phyloP scores from a whole-genome alignment of 1,140 invertebrate species.

The Scylla paramamosain region DNA sequence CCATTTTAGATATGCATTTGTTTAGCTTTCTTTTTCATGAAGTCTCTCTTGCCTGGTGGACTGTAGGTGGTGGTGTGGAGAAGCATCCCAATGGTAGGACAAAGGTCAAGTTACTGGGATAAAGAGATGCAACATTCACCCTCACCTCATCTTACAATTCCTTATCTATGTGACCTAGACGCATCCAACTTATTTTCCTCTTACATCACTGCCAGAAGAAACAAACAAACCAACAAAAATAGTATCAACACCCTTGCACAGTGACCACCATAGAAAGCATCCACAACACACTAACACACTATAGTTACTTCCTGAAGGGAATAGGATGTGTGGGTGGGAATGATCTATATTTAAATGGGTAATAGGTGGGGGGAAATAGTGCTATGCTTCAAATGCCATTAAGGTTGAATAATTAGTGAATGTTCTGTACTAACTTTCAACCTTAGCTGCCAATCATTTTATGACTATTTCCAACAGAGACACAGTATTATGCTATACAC shows the following conservation, averaged over 20 bases:
- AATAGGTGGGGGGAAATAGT: slow-evolving; percentile 49
- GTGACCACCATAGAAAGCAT: slow-evolving; percentile 73
- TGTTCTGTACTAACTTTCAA: slow-evolving; percentile 46
- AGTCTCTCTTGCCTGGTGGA: background rate
- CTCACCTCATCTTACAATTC: slow-evolving; percentile 55
- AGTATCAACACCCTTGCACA: slow-evolving; percentile 58
- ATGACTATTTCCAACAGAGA: slow-evolving; percentile 64
- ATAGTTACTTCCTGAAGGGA: slow-evolving; percentile 64
- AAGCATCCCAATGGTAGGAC: slow-evolving; percentile 33
- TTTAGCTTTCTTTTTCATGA: background rate
- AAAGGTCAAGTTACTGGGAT: slow-evolving; percentile 48
- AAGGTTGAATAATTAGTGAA: slow-evolving; percentile 57
- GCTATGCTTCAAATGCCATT: slow-evolving; percentile 59
- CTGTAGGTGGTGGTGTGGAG: slow-evolving; percentile 41
- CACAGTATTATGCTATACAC: slow-evolving; percentile 73
- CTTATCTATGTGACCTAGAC: slow-evolving; percentile 63
- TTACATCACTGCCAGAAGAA: slow-evolving; percentile 59
- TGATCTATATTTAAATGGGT: slow-evolving; percentile 64
- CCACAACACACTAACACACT: slow-evolving; percentile 73
- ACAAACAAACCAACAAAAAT: slow-evolving; percentile 8
- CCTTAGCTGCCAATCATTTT: slow-evolving; percentile 53
- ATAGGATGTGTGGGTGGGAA: slow-evolving; percentile 46
- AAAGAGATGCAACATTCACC: slow-evolving; percentile 47
- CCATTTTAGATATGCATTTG: background rate
- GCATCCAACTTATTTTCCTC: slow-evolving; percentile 67